phyloP scores from a whole-genome alignment of 2,113 vertebrate genomes.

The Panthera tigris region DNA sequence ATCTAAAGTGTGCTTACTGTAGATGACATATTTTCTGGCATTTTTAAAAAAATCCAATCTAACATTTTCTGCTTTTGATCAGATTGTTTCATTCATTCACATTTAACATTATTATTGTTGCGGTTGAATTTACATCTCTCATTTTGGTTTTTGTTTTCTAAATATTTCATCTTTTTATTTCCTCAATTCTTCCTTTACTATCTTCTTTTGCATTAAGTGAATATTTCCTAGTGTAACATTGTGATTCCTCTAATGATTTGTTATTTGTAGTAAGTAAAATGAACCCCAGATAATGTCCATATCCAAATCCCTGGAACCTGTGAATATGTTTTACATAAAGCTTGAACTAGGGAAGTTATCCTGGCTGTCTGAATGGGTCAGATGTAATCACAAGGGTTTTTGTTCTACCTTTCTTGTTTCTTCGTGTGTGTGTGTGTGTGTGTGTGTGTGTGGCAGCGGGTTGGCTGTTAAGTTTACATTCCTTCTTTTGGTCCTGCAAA shows the following conservation, averaged over 20 bases:
- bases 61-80: background rate
- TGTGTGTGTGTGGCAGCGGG: rapidly evolving
- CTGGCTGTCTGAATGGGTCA: background rate
- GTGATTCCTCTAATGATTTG: background rate
- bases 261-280: background rate
- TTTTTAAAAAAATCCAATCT: background rate
- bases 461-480: background rate
- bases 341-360: background rate
- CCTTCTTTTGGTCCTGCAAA: background rate
- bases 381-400: background rate
- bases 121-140: background rate
- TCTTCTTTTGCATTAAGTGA: background rate
- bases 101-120: background rate
- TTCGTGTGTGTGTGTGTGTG: background rate
- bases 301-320: background rate
- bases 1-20: background rate
- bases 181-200: background rate
- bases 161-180: background rate
- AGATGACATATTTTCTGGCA: background rate
- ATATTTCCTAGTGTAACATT: background rate
- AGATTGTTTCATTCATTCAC: background rate
- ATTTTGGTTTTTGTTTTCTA: background rate
- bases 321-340: background rate
- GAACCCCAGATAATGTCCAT: background rate
- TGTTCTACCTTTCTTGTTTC: background rate